Base-by-base conservation (phyloP, 2,113 vertebrate species). In the Hipposideros armiger region DNA sequence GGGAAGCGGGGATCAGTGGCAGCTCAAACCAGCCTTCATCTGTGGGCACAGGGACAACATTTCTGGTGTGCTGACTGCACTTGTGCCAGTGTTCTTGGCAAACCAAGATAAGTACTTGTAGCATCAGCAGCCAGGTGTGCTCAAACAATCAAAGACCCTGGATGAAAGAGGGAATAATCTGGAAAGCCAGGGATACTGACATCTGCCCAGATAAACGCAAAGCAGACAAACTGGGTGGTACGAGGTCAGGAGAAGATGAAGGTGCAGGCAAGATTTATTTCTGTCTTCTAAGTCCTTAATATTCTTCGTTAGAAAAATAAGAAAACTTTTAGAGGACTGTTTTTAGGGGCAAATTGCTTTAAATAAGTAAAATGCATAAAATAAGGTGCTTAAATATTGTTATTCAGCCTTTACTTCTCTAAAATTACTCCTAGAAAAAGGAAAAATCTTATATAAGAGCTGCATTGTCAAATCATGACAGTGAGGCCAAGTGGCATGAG, bases 231-330 rank as follows among this genome's bases (percentile, higher is more conserved):
- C 30, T 66, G 26, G 40, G 32, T 4, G 2, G 0, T 24, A 16
- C 28, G n/a, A 42, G 42, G 42, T 15, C 45, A 32, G 16, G 19
- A 36, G 62, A 69, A 32, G 64, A 16, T 2, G 45, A 15, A 15
- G 73, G 77, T 47, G 11, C 30, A 50, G 54, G 32, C 20, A 70
- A 32, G 69, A 47, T 8, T 20, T 60, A 40, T 56, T 73, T 84
- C 70, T 56, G 36, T 42, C 19, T 78, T 72, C 77, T 64, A 45
- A 80, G 80, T 73, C n/a, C 42, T 36, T 7, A 28, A 74, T 36
- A 69, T 36, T 69, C 69, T 91, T 91, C 14, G 47, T 47, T 26
- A 70, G 50, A 87, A 90, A 94, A 90, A n/a, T 6, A 19, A 73
- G 20, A 87, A 86, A 36, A 54, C 2, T 11, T 36, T 78, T 26